A percentile compares a stretch with the other conserved stretches of the same genome.
These are phyloP conservation scores for Epinephelus coioides DNA, from an alignment of 2,797 vertebrate genomes.

Conservation along the genomic window DNA sequence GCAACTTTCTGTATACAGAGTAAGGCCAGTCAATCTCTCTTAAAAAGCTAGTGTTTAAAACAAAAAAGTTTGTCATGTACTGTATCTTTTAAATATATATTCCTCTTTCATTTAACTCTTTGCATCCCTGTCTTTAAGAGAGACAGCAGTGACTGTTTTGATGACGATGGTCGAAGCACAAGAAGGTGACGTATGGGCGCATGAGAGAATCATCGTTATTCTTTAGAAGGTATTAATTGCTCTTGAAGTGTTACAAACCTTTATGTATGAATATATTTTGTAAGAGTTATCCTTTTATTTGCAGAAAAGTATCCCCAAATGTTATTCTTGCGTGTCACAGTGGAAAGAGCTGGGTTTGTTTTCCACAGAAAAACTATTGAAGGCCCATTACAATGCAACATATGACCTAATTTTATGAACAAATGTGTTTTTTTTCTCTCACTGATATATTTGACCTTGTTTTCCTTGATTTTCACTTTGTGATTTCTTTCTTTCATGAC, in stretches of 20 bases:
- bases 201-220: constrained; percentile 36
- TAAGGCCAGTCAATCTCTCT: constrained; percentile 64
- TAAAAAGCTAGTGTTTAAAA: constrained; percentile 47
- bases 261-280: constrained; percentile 38
- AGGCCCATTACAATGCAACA: constrained; percentile 55
- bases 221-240: constrained; percentile 52
- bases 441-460: constrained; percentile 60
- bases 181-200: constrained; percentile 24
- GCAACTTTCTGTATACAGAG: constrained; percentile 54
- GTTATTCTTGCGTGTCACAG: background rate
- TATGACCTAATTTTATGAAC: constrained; percentile 60
- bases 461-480: constrained; percentile 75
- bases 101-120: constrained; percentile 23
- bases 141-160: constrained; percentile 12
- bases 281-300: constrained; percentile 63
- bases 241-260: constrained; percentile 66
- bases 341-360: constrained; percentile 47
- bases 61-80: constrained; percentile 41
- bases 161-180: constrained; percentile 35
- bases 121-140: constrained; percentile 17
- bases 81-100: constrained; percentile 53
- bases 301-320: constrained; percentile 19
- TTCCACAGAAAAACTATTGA: constrained; percentile 37
- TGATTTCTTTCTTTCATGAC: constrained; percentile 70
- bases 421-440: constrained; percentile 41